Percentiles rank a stretch among this genome's conserved stretches.
Conservation (phyloP, 1,140 invertebrate genomes). For the Lethocerus indicus region DNA sequence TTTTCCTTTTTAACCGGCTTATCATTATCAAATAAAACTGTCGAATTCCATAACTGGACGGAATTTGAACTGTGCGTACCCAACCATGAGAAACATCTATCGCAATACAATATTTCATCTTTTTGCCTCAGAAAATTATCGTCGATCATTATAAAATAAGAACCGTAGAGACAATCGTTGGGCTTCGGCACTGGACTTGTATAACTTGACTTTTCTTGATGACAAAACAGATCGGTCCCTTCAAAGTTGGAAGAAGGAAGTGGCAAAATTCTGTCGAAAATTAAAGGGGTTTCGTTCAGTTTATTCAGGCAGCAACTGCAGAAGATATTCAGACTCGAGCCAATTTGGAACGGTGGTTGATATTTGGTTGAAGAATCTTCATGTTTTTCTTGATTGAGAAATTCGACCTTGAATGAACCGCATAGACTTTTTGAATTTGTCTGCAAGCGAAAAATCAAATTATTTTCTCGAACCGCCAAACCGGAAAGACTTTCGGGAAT, state of each 20-base stretch:
- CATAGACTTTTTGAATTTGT: not conserved
- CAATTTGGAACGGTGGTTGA: not conserved
- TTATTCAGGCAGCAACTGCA: not conserved
- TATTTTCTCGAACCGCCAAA: not conserved
- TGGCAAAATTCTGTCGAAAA: conserved; percentile 4
- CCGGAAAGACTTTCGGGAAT: not conserved
- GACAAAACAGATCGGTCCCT: conserved; percentile 4
- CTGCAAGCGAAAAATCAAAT: not conserved
- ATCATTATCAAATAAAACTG: not conserved
- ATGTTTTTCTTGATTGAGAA: not conserved
- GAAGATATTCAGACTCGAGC: not conserved
- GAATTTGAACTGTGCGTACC: not conserved
- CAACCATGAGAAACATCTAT: not conserved
- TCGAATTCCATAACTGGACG: not conserved
- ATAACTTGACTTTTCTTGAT: not conserved
- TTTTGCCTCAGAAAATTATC: not conserved
- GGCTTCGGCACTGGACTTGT: not conserved
- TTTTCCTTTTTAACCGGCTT: not conserved
- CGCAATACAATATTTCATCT: not conserved
- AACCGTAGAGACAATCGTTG: conserved; percentile 3
- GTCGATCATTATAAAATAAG: not conserved
- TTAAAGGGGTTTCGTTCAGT: not conserved
- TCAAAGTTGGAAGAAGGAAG: conserved; percentile 2
- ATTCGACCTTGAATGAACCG: conserved; percentile 2
- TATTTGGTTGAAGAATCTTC: not conserved